Evolutionary conservation across 1,140 invertebrate species (phyloP), one percentile per base, ranked within the genome.

Genomic region (Drosophila nannoptera): DNA sequence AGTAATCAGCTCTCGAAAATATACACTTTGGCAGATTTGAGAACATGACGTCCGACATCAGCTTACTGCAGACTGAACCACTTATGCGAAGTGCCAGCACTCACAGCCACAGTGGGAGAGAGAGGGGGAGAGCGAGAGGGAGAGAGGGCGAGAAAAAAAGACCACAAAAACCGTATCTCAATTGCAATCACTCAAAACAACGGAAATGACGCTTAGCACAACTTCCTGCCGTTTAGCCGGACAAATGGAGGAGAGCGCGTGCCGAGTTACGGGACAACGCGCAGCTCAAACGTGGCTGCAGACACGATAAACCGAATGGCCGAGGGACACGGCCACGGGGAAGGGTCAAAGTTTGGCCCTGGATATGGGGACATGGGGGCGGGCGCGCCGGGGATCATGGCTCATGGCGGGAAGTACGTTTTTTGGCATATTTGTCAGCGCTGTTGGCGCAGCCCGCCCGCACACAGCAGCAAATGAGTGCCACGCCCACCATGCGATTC

Each of bases 141-240:
- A 22, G 22, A 3, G 11, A 14, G 7, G n/a, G n/a, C 40, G 12
- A 43, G 14, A 67, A 78, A 84, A 80, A 68, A 66, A 86, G 81
- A 86, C 77, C 81, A 62, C 81, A 84, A 86, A 77, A 77, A 72
- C 64, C 77, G 77, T 86, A 86, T 86, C 81, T 86, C 81, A 81
- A 86, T 86, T 86, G 81, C 81, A 86, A 86, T 86, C 81, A 86
- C 81, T 86, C 81, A 86, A 86, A 86, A 87, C 82, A 86, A 81
- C 81, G 81, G 81, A 86, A 86, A 86, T 86, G 81, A 81, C 81
- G 81, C 81, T 86, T 87, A 86, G 81, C 77, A 86, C 74, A 86
- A 86, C 77, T 86, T 86, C 81, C 81, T 80, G 82, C 80, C 81
- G 70, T 73, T 76, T 63, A 68, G 66, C 36, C 69, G 73, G 73